A percentile compares a stretch with the other conserved stretches of the same genome.
Conservation (phyloP, 2,113 vertebrate species). For the Noturus placidus region DNA sequence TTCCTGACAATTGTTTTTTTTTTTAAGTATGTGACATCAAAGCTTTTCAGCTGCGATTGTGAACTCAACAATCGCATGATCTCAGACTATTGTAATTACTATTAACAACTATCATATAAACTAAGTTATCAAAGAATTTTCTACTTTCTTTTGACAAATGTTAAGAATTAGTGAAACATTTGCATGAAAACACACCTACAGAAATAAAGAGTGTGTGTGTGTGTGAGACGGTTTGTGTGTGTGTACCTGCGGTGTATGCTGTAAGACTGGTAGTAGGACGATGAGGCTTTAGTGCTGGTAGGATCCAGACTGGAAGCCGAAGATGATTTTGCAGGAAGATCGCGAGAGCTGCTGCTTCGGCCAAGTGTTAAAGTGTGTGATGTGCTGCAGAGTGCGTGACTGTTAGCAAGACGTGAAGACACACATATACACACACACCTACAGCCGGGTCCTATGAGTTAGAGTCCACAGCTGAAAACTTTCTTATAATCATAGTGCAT, state of each 20-base stretch:
- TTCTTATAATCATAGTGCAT: background rate
- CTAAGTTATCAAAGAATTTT: background rate
- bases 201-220: background rate
- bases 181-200: background rate
- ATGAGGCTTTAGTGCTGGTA: slow-evolving; percentile 79
- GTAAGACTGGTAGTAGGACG: slow-evolving; percentile 79
- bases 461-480: background rate
- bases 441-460: background rate
- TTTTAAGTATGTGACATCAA: background rate
- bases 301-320: slow-evolving; percentile 82
- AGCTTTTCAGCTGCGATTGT: background rate
- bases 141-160: background rate
- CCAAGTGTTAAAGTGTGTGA: slow-evolving; percentile 80
- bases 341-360: slow-evolving; percentile 79
- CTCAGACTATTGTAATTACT: no score
- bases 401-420: slow-evolving; percentile 66
- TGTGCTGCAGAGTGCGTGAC: slow-evolving; percentile 69
- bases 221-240: background rate
- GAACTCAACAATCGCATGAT: background rate
- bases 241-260: slow-evolving; percentile 80
- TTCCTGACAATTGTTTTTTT: background rate
- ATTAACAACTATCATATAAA: no score
- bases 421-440: slow-evolving; percentile 52
- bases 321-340: slow-evolving; percentile 81
- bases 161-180: background rate